These are phyloP conservation scores for Campylomormyrus tamandua DNA, from an alignment of 2,113 vertebrate species.

Conservation along the genomic window DNA sequence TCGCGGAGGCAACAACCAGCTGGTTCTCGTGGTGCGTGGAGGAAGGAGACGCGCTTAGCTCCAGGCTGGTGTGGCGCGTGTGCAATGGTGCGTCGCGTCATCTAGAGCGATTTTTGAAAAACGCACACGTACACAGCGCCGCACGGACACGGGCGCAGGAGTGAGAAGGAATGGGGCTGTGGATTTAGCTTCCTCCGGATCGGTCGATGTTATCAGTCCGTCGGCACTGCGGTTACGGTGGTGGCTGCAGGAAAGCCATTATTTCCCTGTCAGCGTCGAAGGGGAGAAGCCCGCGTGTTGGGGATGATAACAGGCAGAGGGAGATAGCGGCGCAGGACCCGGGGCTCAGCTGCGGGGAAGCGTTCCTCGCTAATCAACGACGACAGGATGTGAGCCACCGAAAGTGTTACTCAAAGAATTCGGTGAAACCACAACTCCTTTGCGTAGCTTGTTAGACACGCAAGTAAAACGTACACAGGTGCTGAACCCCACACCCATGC, in stretches of 20 bases:
- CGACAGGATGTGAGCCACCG: background rate
- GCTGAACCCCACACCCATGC: background rate
- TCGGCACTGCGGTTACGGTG: constrained; percentile 9
- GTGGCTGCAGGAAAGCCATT: background rate
- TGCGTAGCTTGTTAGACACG: background rate
- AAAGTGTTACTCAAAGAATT: background rate
- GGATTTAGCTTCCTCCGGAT: constrained; percentile 27
- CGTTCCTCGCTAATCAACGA: background rate
- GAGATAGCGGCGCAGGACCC: background rate
- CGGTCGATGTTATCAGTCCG: constrained; percentile 40
- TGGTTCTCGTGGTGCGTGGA: background rate
- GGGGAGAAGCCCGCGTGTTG: background rate
- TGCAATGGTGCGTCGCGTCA: constrained; percentile 12
- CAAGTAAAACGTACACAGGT: background rate
- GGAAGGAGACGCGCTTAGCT: constrained; percentile 26
- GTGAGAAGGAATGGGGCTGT: constrained; percentile 22
- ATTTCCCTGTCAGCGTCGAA: constrained; percentile 25
- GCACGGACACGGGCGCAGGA: background rate
- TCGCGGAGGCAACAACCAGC: background rate
- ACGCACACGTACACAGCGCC: background rate
- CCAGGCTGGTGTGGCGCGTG: constrained; percentile 5
- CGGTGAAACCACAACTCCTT: background rate
- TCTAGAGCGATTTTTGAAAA: constrained; percentile 21
- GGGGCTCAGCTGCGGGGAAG: background rate
- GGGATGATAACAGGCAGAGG: background rate